A percentile compares a stretch with the other conserved stretches of the same genome.
phyloP scores from a whole-genome alignment of 2,797 vertebrate species.

The Phylloscopus collybita region DNA sequence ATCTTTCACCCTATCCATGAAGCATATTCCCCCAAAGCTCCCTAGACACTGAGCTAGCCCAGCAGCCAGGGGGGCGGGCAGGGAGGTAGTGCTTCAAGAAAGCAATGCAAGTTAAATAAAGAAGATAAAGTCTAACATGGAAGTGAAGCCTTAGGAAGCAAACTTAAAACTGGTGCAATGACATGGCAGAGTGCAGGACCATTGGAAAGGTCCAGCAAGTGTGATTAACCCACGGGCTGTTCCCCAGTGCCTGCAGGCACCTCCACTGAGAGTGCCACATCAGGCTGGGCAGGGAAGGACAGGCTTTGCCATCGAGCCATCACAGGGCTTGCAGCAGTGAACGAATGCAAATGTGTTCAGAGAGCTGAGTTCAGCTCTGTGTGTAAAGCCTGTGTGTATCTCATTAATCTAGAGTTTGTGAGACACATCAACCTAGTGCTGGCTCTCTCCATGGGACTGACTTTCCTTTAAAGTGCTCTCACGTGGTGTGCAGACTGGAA shows the following conservation, averaged over 20 bases:
- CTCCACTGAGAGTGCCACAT: background rate
- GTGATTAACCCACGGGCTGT: background rate
- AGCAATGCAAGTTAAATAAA: background rate
- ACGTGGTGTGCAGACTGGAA: background rate
- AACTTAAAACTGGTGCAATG: background rate
- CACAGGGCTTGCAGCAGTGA: background rate
- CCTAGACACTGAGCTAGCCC: no score
- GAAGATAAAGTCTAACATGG: background rate
- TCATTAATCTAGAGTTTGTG: background rate
- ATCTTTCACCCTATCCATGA: no score
- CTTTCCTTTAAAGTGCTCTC: background rate
- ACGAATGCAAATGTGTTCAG: fast-evolving
- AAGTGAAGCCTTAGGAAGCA: background rate
- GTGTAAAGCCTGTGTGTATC: background rate
- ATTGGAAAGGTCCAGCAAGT: background rate
- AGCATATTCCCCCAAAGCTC: no score
- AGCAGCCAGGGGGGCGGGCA: no score
- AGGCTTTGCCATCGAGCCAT: background rate
- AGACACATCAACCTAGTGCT: background rate
- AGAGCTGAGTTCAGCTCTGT: background rate
- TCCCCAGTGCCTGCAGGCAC: background rate
- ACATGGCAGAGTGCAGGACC: background rate
- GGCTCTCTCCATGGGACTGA: background rate
- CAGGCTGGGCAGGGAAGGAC: background rate
- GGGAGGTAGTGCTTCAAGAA: background rate